Conservation (phyloP, 2,113 vertebrate genomes). For the Siphamia tubifer region DNA sequence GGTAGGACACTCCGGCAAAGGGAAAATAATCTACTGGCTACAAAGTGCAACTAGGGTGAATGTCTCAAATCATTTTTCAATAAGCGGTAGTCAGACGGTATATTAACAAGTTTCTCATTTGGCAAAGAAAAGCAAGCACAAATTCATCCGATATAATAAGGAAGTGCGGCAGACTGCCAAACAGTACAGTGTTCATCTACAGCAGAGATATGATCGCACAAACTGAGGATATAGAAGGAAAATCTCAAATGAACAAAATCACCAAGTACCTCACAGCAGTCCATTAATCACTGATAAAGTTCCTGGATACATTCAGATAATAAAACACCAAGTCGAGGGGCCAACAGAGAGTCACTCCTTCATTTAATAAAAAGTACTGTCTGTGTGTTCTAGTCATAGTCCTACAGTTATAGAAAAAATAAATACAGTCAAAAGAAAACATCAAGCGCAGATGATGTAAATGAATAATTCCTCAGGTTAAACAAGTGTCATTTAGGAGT, state of each 20-base stretch:
- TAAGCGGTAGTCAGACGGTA: slow-evolving; percentile 23
- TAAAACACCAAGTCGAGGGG: neutral
- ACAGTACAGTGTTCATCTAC: slow-evolving; percentile 5
- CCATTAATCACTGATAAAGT: slow-evolving; percentile 33
- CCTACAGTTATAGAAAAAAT: neutral
- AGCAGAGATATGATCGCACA: slow-evolving; percentile 16
- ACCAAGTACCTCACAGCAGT: neutral
- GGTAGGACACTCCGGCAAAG: slow-evolving; percentile 41
- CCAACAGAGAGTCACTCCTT: neutral
- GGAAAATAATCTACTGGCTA: slow-evolving; percentile 56
- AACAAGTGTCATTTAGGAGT: too few species aligned
- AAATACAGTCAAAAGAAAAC: neutral
- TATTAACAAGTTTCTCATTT: slow-evolving; percentile 20
- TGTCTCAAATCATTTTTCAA: slow-evolving; percentile 43
- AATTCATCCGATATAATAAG: neutral
- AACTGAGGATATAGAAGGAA: slow-evolving; percentile 9
- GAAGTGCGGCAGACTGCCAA: slow-evolving; percentile 9
- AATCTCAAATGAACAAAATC: slow-evolving; percentile 25
- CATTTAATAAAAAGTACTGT: neutral
- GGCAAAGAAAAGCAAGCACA: neutral
- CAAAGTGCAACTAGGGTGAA: slow-evolving; percentile 48
- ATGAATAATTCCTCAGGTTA: neutral
- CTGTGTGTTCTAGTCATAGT: neutral
- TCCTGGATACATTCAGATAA: neutral
- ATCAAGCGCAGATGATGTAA: neutral